A percentile compares a stretch with the other conserved stretches of the same genome.
These are phyloP conservation scores for Trachops cirrhosus DNA, from an alignment of 2,797 vertebrate genomes.

Conservation along the genomic window DNA sequence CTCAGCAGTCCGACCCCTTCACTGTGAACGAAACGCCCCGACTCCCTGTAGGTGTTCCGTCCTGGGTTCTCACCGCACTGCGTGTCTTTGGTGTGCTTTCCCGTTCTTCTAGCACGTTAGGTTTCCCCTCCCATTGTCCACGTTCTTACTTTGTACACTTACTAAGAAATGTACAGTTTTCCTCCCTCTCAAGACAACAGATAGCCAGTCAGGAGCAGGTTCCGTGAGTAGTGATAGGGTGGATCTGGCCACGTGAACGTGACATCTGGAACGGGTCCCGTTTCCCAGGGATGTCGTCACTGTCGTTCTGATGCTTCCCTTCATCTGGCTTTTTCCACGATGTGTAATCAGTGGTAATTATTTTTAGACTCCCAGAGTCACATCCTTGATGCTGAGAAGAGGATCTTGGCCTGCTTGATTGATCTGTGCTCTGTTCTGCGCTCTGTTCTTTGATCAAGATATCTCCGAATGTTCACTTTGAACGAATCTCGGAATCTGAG, in stretches of 20 bases:
- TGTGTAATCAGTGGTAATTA: background rate
- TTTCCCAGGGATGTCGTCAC: background rate
- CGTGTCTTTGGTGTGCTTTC: background rate
- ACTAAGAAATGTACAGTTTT: background rate
- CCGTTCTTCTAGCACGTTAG: background rate
- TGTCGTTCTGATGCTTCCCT: background rate
- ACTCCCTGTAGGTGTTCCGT: background rate
- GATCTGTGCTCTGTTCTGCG: background rate
- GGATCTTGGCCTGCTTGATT: background rate
- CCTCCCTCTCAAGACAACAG: background rate
- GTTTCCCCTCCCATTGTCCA: background rate
- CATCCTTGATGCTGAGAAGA: background rate
- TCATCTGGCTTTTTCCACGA: background rate
- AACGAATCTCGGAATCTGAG: background rate
- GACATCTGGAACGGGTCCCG: too few species aligned
- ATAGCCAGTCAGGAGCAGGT: background rate
- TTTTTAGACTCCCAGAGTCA: background rate
- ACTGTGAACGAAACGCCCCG: background rate
- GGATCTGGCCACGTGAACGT: background rate
- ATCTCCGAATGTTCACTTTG: background rate
- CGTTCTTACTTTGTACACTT: background rate
- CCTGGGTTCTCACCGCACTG: background rate
- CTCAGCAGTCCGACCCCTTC: background rate
- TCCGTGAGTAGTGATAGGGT: background rate
- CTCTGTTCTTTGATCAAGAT: background rate